phyloP scores from a whole-genome alignment of 2,888 invertebrate species.

The Thymelicus lineola region DNA sequence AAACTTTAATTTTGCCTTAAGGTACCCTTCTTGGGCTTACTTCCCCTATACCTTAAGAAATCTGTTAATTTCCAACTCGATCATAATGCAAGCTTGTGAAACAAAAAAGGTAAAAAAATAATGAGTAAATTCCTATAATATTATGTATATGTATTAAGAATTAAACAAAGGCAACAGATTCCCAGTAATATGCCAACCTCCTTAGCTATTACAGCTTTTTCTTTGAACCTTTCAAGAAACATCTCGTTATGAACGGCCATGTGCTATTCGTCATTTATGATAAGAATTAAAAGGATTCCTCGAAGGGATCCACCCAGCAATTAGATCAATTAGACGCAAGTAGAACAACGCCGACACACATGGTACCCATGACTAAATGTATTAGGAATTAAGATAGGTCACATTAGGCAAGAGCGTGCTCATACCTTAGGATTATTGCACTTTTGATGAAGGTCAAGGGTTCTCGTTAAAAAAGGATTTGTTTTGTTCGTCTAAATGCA shows the following conservation, averaged over 20 bases:
- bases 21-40: no score
- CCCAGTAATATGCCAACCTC: slow-evolving; percentile 20
- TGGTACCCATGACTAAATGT: slow-evolving; percentile 36
- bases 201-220: slow-evolving; percentile 37
- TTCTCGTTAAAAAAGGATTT: background rate
- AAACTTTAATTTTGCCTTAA: no score
- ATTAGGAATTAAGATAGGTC: slow-evolving; percentile 24
- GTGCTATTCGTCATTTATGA: slow-evolving; percentile 34
- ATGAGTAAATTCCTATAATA: no score
- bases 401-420: slow-evolving; percentile 1
- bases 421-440: slow-evolving; percentile 16
- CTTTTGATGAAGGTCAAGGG: slow-evolving; percentile 15
- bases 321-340: slow-evolving; percentile 67
- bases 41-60: no score
- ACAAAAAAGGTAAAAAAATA: no score
- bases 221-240: slow-evolving; percentile 40
- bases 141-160: no score
- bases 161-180: slow-evolving; percentile 9
- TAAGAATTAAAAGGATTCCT: slow-evolving; percentile 53
- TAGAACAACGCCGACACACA: slow-evolving; percentile 44
- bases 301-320: slow-evolving; percentile 70
- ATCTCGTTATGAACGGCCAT: slow-evolving; percentile 21
- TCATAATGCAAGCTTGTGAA: no score
- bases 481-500: no score
- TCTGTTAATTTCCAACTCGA: no score